Conservation (phyloP, 1,140 invertebrate species). For the Drosophila ficusphila region DNA sequence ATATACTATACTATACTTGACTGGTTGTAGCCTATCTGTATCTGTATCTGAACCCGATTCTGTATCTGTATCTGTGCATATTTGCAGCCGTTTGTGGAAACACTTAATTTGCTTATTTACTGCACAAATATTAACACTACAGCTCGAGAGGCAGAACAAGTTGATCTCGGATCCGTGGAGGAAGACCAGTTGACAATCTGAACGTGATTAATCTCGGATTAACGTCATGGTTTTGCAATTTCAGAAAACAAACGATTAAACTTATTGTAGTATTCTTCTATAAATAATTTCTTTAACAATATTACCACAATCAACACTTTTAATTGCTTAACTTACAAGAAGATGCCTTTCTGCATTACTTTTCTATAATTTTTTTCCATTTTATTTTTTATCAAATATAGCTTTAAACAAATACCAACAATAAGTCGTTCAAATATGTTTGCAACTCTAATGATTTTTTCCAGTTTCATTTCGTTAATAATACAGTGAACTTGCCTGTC, state of each 20-base stretch:
- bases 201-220: slow-evolving; percentile 32
- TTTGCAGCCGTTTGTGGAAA: slow-evolving; percentile 42
- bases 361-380: too few species aligned
- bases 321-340: not conserved
- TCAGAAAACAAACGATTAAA: slow-evolving; percentile 19
- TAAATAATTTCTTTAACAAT: slow-evolving; percentile 1
- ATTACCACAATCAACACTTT: not conserved
- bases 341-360: not conserved
- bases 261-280: slow-evolving; percentile 7
- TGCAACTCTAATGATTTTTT: too few species aligned
- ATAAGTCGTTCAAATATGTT: too few species aligned
- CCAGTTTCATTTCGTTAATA: not conserved
- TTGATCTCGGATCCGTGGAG: slow-evolving; percentile 20
- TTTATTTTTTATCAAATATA: too few species aligned
- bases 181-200: slow-evolving; percentile 22
- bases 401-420: too few species aligned
- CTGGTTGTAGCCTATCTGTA: slow-evolving; percentile 1
- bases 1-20: too few species aligned
- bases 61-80: slow-evolving; percentile 39
- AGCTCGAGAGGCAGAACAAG: slow-evolving; percentile 32
- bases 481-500: not conserved
- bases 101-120: slow-evolving; percentile 53
- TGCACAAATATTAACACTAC: slow-evolving; percentile 45
- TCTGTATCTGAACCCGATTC: slow-evolving; percentile 4
- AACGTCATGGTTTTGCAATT: slow-evolving; percentile 31